Evolutionary conservation across 1,140 invertebrate species (phyloP).

Genomic region (Acyrthosiphon pisum): DNA sequence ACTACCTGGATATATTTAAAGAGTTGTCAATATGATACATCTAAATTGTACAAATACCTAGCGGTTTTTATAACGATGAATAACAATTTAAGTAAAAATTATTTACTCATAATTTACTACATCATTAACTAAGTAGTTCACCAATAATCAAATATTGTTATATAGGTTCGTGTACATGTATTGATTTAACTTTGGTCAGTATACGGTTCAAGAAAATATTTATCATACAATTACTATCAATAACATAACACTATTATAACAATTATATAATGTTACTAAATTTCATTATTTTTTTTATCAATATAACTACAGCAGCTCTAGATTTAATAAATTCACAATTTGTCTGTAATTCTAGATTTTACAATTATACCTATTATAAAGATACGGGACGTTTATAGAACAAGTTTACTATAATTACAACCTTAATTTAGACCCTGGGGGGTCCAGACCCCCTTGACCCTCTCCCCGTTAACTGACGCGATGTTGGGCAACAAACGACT

Average conservation of each 20-base stretch:
- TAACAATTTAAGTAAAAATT: neutral
- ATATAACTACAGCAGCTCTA: neutral
- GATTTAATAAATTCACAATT: neutral
- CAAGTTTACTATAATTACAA: neutral
- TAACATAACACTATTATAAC: neutral
- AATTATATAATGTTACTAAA: neutral
- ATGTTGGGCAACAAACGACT: neutral
- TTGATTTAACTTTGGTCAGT: neutral
- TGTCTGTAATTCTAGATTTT: neutral
- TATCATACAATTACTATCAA: neutral
- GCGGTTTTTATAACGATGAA: neutral
- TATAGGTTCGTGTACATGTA: neutral
- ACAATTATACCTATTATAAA: neutral
- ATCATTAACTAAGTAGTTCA: neutral
- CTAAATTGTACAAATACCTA: neutral
- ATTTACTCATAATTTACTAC: neutral
- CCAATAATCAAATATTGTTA: neutral
- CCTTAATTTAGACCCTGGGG: neutral
- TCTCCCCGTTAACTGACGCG: neutral
- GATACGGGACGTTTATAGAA: neutral
- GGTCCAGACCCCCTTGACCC: neutral
- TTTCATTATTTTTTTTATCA: neutral
- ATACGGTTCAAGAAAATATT: neutral
- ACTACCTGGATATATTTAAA: neutral
- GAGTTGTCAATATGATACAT: neutral